A percentile compares a stretch with the other conserved stretches of the same genome.
Conservation (phyloP, 2,888 invertebrate genomes). For the Mythimna ferrago region DNA sequence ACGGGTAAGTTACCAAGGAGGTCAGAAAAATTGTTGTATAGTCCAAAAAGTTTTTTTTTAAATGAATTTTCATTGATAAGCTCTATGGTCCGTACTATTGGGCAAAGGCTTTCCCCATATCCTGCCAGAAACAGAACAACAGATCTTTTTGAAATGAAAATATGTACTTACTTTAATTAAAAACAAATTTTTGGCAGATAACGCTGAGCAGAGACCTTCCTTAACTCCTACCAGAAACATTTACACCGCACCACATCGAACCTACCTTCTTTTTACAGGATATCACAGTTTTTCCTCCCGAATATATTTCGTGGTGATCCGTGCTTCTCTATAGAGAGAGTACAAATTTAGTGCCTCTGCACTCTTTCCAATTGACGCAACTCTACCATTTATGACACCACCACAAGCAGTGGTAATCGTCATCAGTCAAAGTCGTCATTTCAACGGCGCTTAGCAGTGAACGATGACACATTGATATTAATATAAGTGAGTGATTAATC, state of each 20-base stretch:
- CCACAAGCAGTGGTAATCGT: not conserved
- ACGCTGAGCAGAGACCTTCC: not conserved
- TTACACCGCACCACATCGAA: not conserved
- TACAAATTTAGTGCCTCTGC: not conserved
- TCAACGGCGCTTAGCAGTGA: constrained; percentile 1
- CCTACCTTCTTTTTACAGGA: not conserved
- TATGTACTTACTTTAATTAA: too few species aligned
- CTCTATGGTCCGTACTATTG: not conserved
- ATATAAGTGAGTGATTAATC: constrained; percentile 36
- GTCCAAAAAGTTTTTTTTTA: too few species aligned
- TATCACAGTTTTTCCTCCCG: too few species aligned
- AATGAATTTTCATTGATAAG: too few species aligned
- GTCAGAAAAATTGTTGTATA: not conserved
- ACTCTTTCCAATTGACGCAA: not conserved
- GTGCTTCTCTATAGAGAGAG: not conserved
- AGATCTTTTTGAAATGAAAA: too few species aligned
- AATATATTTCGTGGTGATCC: not conserved
- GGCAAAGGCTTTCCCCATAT: not conserved
- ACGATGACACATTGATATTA: constrained; percentile 29
- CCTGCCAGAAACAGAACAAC: not conserved
- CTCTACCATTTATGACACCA: not conserved
- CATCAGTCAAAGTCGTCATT: not conserved
- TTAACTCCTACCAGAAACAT: not conserved
- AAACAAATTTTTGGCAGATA: too few species aligned
- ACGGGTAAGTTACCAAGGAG: not conserved